Conservation (phyloP, 1,140 invertebrate genomes). For the Telenomus remus region DNA sequence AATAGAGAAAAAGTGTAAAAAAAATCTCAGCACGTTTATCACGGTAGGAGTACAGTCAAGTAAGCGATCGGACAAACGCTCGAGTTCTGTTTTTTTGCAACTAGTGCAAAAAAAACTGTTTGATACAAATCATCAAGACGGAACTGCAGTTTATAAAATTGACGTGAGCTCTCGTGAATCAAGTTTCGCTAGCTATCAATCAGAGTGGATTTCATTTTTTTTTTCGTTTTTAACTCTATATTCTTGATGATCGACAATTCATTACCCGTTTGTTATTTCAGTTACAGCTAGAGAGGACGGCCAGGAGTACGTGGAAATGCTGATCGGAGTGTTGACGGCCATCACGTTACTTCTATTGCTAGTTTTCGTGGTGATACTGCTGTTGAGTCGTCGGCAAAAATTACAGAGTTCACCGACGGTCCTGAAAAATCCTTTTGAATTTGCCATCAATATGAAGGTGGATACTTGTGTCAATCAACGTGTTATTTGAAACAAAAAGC, state of each 20-base stretch:
- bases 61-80: not conserved
- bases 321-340: conserved; percentile 84
- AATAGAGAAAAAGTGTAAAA: too few relatives aligned
- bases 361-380: conserved; percentile 81
- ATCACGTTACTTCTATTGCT: conserved; percentile 81
- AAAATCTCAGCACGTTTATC: too few relatives aligned
- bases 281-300: conserved; percentile 79
- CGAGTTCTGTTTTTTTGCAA: conserved; percentile 10
- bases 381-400: conserved; percentile 81
- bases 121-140: conserved; percentile 16
- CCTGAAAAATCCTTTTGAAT: conserved; percentile 80
- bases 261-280: conserved; percentile 62
- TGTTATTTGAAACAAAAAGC: too few relatives aligned
- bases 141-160: conserved; percentile 26
- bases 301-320: conserved; percentile 81
- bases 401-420: conserved; percentile 79
- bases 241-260: conserved; percentile 43
- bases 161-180: conserved; percentile 44
- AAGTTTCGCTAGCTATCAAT: conserved; percentile 45
- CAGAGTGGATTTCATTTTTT: conserved; percentile 48
- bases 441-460: conserved; percentile 83
- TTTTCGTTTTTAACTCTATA: conserved; percentile 16
- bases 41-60: too few relatives aligned
- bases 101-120: not conserved
- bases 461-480: too few relatives aligned